A percentile compares a stretch with the other conserved stretches of the same genome.
These are phyloP conservation scores for Quadroppia sp. DNA, from an alignment of 2,888 invertebrate species.

Conservation along the genomic window DNA sequence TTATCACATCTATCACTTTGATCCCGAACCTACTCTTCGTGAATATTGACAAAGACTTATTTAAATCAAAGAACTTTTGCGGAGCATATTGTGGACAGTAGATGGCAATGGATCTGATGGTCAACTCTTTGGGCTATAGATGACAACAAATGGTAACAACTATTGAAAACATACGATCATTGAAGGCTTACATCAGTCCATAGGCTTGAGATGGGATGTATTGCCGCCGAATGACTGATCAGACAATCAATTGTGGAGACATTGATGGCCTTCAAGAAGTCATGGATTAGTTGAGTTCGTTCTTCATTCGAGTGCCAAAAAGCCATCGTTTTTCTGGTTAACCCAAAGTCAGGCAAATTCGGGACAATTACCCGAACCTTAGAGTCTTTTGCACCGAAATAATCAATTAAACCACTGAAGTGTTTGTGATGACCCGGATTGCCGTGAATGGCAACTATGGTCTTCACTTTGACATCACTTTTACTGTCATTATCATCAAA, in stretches of 20 bases:
- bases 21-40: background rate
- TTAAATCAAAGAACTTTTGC: background rate
- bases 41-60: background rate
- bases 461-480: background rate
- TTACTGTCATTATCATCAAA: background rate
- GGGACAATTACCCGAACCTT: constrained; percentile 38
- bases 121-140: constrained; percentile 25
- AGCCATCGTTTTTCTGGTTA: constrained; percentile 32
- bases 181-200: constrained; percentile 36
- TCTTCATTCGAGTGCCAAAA: constrained; percentile 41
- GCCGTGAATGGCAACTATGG: constrained; percentile 28
- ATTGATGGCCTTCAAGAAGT: constrained; percentile 23
- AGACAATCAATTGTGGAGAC: constrained; percentile 38
- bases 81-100: constrained; percentile 37
- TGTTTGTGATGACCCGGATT: constrained; percentile 23
- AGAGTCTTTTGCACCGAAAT: constrained; percentile 45
- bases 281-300: constrained; percentile 20
- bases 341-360: constrained; percentile 40
- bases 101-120: constrained; percentile 9
- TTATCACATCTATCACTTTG: constrained; percentile 4
- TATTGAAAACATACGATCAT: no score
- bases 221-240: constrained; percentile 37
- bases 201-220: constrained; percentile 32
- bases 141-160: no score
- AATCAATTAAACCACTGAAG: background rate